Percentiles rank a stretch among this genome's conserved stretches.
Evolutionary conservation across 1,140 invertebrate genomes (phyloP).

Genomic region (Pseudomyrmex cubaensis): DNA sequence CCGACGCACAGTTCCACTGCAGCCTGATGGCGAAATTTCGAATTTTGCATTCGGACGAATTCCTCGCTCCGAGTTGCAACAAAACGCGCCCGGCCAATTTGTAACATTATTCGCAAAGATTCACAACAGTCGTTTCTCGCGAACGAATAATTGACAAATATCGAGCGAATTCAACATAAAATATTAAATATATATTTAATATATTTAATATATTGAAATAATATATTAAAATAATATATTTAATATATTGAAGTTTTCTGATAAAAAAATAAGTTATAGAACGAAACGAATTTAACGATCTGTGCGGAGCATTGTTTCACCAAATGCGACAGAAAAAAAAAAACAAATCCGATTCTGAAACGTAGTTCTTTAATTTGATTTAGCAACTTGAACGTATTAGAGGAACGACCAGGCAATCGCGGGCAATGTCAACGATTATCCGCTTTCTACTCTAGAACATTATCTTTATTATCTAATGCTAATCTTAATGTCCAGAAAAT

Average conservation of each 20-base stretch:
- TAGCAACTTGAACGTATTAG: constrained; percentile 21
- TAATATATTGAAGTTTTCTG: too few species aligned
- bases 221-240: too few species aligned
- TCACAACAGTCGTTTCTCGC: too few species aligned
- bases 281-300: too few species aligned
- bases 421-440: constrained; percentile 50
- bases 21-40: constrained; percentile 27
- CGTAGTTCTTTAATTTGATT: constrained; percentile 18
- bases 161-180: too few species aligned
- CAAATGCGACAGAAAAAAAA: neutral
- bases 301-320: too few species aligned
- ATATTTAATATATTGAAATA: too few species aligned
- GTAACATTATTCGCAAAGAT: too few species aligned
- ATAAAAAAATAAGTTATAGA: too few species aligned
- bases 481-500: neutral
- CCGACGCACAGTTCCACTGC: neutral
- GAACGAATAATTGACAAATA: too few species aligned
- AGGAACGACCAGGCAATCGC: constrained; percentile 33
- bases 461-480: constrained; percentile 54
- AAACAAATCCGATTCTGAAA: constrained; percentile 4
- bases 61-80: constrained; percentile 1
- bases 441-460: constrained; percentile 60
- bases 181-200: too few species aligned
- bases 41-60: constrained; percentile 52
- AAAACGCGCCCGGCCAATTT: too few species aligned